These are phyloP conservation scores for Clanis bilineata DNA, from an alignment of 2,888 invertebrate species.

Conservation along the genomic window DNA sequence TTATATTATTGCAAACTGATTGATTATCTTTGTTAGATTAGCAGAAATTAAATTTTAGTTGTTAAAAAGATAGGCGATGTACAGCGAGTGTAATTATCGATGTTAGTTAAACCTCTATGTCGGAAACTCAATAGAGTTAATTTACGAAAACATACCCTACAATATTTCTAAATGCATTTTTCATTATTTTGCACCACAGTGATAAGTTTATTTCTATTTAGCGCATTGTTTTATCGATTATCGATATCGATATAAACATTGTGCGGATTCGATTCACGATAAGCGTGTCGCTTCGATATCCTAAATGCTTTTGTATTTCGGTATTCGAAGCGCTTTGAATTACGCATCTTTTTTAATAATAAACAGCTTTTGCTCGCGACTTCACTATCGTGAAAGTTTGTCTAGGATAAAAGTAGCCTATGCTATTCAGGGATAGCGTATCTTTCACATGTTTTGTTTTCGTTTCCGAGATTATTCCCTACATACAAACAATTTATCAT, in stretches of 20 bases:
- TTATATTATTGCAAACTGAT: too few species aligned
- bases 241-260: neutral
- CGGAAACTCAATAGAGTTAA: neutral
- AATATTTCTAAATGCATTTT: neutral
- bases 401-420: too few species aligned
- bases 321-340: neutral
- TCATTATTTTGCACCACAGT: neutral
- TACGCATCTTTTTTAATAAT: neutral
- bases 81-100: neutral
- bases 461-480: too few species aligned
- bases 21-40: too few species aligned
- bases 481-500: too few species aligned
- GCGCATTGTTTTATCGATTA: neutral
- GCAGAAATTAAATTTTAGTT: neutral
- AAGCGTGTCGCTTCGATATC: neutral
- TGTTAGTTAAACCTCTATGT: neutral
- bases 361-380: too few species aligned
- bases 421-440: too few species aligned
- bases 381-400: too few species aligned
- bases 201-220: neutral
- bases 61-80: neutral
- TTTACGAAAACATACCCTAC: neutral
- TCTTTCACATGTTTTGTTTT: too few species aligned
- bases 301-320: constrained; percentile 2
- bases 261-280: neutral